phyloP scores from a whole-genome alignment of 1,140 invertebrate genomes.

The Latrodectus geometricus region DNA sequence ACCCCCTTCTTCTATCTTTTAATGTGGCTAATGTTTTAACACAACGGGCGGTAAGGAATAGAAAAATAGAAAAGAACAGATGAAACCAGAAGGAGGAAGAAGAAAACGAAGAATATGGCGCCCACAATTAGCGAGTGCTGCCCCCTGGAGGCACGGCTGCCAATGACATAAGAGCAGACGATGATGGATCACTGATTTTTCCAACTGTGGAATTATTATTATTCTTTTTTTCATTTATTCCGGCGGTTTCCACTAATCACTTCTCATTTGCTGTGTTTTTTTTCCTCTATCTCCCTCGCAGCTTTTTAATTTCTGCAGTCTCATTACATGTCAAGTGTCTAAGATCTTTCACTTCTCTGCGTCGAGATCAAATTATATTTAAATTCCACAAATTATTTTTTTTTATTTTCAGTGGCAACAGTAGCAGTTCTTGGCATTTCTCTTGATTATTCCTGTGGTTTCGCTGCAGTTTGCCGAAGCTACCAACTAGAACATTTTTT shows the following conservation, averaged over 20 bases:
- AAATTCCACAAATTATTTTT: slow-evolving; percentile 12
- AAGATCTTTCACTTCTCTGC: neutral
- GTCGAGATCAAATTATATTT: slow-evolving; percentile 52
- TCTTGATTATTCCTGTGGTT: slow-evolving; percentile 4
- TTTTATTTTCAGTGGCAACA: neutral
- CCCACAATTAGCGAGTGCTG: slow-evolving; percentile 52
- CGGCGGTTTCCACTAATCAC: slow-evolving; percentile 27
- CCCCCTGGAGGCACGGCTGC: slow-evolving; percentile 48
- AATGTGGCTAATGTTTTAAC: slow-evolving; percentile 54
- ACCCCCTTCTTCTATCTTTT: slow-evolving; percentile 19
- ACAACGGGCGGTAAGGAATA: slow-evolving; percentile 11
- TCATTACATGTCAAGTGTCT: slow-evolving; percentile 40
- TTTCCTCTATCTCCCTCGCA: neutral
- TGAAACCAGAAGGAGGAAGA: neutral
- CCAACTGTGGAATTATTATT: slow-evolving; percentile 51
- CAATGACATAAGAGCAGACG: slow-evolving; percentile 56
- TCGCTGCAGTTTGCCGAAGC: neutral
- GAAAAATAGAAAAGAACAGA: neutral
- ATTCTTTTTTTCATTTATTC: slow-evolving; percentile 21
- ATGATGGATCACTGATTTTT: slow-evolving; percentile 56
- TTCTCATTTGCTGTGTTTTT: slow-evolving; percentile 28
- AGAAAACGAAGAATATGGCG: slow-evolving; percentile 31
- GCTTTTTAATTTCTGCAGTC: slow-evolving; percentile 30
- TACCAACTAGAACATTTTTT: neutral
- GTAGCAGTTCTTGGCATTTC: neutral